Percentiles rank a stretch among this genome's conserved stretches.
phyloP scores from a whole-genome alignment of 92 coral and sea anemone genomes.

The Phenganax marumi region DNA sequence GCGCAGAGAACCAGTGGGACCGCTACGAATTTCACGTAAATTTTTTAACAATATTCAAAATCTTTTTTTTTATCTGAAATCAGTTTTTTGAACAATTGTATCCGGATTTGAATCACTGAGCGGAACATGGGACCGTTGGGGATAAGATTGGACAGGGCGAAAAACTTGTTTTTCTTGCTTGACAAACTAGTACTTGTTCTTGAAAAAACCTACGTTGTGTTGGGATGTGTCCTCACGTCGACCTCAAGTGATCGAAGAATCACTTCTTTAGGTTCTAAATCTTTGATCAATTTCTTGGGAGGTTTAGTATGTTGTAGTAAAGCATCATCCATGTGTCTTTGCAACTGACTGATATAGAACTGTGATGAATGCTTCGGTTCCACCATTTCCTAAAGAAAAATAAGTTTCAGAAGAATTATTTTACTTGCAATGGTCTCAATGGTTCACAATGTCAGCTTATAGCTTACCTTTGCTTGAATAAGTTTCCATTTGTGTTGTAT shows the following conservation, averaged over 20 bases:
- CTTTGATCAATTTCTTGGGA: constrained; percentile 63
- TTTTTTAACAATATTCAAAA: too few relatives aligned
- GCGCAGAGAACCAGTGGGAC: too few relatives aligned
- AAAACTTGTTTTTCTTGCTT: neutral
- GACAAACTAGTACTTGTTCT: neutral
- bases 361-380: constrained; percentile 97
- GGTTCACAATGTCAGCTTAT: neutral
- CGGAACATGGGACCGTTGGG: too few relatives aligned
- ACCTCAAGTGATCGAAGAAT: constrained; percentile 88
- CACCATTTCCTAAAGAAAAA: constrained; percentile 71
- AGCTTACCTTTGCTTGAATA: constrained; percentile 86
- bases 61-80: too few relatives aligned
- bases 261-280: constrained; percentile 91
- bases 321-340: constrained; percentile 69
- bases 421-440: neutral
- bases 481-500: constrained; percentile 95
- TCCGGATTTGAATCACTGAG: too few relatives aligned
- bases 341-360: constrained; percentile 85
- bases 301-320: constrained; percentile 60
- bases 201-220: constrained; percentile 77
- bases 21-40: too few relatives aligned
- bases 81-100: too few relatives aligned
- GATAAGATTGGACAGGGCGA: neutral
- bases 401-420: too few relatives aligned
- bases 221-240: constrained; percentile 95